Evolutionary conservation across 2,113 vertebrate species (phyloP).

Genomic region (Otolemur garnettii): DNA sequence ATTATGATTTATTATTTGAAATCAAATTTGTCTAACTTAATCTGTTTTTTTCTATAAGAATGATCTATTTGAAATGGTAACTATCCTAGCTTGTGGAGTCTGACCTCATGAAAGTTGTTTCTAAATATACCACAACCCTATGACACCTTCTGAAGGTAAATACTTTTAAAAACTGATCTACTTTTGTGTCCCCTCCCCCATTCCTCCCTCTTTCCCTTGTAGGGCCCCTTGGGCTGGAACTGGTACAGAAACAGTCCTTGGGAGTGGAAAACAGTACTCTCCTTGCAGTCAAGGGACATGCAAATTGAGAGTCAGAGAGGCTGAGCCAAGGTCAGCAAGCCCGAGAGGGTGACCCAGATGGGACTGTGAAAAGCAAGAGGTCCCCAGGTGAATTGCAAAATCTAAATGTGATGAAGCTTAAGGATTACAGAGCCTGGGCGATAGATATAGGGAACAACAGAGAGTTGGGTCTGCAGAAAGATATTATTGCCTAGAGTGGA

Average conservation of each 20-base stretch:
- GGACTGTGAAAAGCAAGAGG: neutral
- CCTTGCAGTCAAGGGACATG: neutral
- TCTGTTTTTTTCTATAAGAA: neutral
- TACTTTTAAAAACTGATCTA: neutral
- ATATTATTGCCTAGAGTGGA: neutral
- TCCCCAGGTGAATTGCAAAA: neutral
- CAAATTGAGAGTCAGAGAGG: neutral
- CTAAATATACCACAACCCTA: neutral
- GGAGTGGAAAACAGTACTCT: neutral
- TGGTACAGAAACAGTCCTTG: neutral
- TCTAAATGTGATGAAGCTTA: neutral
- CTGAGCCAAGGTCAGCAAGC: neutral
- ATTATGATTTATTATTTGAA: neutral
- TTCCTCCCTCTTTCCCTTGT: accelerated
- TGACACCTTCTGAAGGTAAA: neutral
- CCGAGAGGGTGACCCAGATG: neutral
- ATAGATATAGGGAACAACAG: neutral
- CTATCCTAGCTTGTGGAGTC: neutral
- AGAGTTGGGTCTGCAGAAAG: neutral
- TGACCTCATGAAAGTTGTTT: neutral
- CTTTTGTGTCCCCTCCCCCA: neutral
- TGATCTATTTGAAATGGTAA: neutral
- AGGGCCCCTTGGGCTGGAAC: neutral
- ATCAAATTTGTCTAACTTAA: neutral
- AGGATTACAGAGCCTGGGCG: neutral